Base-by-base conservation (phyloP, 2,888 invertebrate genomes). In the Dryadula phaetusa region DNA sequence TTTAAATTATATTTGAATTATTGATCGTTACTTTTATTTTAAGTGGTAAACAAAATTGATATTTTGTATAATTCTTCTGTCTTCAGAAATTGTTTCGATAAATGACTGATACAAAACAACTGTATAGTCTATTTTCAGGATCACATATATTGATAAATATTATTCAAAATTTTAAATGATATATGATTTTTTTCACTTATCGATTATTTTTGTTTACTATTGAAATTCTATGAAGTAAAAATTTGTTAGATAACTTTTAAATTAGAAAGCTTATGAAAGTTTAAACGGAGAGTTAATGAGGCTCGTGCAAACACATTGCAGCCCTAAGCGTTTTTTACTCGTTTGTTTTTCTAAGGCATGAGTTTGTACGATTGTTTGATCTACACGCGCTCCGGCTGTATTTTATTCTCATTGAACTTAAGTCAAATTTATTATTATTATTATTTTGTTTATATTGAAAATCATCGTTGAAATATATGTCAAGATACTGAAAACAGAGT, bases 331-430 rank as follows among this genome's bases (percentile, higher is more conserved):
- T 61, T 70, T 64, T 73, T 64, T 54, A 66, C 52, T 76, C 76
- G 79, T 88, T 87, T 90, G 83, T 84, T 88, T 87, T 86, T 83
- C 79, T 84, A 81, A 81, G 76, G 79, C 79, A 83, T 79, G 81
- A 79, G 82, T 84, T 84, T 84, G 82, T 78, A 73, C 77, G 81
- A 82, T 80, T 82, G 85, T 84, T 86, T 81, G 81, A 82, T 84
- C 85, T 84, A 81, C 76, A 77, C 70, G 75, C 77, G 74, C 70
- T 73, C 76, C 74, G 76, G 74, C 56, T 64, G 66, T 56, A n/a
- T 62, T 68, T 69, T 64, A 46, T 64, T 46, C 42, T 53, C 52
- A 28, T 66, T 62, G 37, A 62, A 54, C 60, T 62, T 49, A 8
- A 18, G 37, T 44, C 37, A 53, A 60, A n/a, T 40, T 18, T 22